phyloP scores from a whole-genome alignment of 1,140 invertebrate species.

The Zelostemma sp. region DNA sequence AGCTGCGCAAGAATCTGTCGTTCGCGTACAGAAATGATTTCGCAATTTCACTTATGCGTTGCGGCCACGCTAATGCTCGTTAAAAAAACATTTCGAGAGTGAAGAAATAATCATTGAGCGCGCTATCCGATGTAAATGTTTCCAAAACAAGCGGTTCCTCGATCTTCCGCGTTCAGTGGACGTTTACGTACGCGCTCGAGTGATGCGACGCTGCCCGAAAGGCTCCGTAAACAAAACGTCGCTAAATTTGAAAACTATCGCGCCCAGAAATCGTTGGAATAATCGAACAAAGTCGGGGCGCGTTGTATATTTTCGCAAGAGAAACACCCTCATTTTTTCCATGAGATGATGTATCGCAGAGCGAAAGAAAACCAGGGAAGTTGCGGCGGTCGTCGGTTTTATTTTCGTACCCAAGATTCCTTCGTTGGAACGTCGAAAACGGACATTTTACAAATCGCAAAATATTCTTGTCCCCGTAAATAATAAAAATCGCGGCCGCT shows the following conservation, averaged over 20 bases:
- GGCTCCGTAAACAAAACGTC: conserved; percentile 47
- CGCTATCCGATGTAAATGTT: too few relatives aligned
- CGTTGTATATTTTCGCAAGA: conserved; percentile 46
- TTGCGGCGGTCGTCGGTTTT: too few relatives aligned
- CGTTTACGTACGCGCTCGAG: conserved; percentile 39
- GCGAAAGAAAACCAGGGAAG: conserved; percentile 2
- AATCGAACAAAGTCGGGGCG: conserved; percentile 37
- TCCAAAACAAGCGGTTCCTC: conserved; percentile 12
- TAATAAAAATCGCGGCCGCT: too few relatives aligned
- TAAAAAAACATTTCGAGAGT: background rate
- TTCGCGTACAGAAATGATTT: background rate
- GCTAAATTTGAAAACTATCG: conserved; percentile 38
- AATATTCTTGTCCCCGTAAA: too few relatives aligned
- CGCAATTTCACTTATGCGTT: background rate
- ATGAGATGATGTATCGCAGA: conserved; percentile 4
- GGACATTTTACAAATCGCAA: background rate
- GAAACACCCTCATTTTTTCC: conserved; percentile 4
- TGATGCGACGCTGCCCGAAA: too few relatives aligned
- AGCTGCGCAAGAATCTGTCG: background rate
- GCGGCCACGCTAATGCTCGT: too few relatives aligned
- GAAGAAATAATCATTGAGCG: background rate
- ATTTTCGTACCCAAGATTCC: background rate
- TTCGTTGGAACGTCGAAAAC: background rate
- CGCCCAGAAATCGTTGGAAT: conserved; percentile 40
- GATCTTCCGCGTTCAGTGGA: conserved; percentile 16